phyloP scores from a whole-genome alignment of 2,113 vertebrate genomes.

The Galbula dea region DNA sequence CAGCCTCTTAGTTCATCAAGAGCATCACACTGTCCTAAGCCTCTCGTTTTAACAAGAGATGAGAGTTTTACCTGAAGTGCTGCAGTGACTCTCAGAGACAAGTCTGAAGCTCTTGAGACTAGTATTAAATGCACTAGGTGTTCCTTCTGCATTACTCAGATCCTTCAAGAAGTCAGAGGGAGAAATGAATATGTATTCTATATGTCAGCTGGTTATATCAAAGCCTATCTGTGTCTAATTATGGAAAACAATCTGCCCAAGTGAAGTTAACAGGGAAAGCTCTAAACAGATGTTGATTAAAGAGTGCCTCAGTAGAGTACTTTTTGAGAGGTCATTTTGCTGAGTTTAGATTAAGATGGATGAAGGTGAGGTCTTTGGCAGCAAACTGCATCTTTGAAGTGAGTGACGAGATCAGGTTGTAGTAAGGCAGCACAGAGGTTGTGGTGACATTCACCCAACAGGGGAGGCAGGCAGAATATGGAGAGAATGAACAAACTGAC shows the following conservation, averaged over 20 bases:
- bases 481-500: neutral
- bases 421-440: neutral
- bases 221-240: constrained; percentile 47
- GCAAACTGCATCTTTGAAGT: constrained; percentile 47
- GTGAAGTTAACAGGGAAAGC: constrained; percentile 48
- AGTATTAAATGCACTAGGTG: constrained; percentile 55
- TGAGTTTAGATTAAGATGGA: constrained; percentile 63
- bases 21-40: constrained; percentile 49
- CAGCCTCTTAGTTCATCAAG: constrained; percentile 44
- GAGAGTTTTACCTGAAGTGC: constrained; percentile 45
- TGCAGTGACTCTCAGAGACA: constrained; percentile 50
- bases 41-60: neutral
- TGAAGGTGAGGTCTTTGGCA: constrained; percentile 50
- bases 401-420: constrained; percentile 14
- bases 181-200: constrained; percentile 68
- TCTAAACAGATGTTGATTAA: constrained; percentile 65
- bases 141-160: constrained; percentile 47
- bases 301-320: constrained; percentile 57
- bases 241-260: constrained; percentile 54
- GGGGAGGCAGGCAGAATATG: neutral
- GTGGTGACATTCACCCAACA: neutral
- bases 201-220: constrained; percentile 60
- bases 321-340: constrained; percentile 50
- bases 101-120: constrained; percentile 59
- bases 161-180: constrained; percentile 42